phyloP scores from a whole-genome alignment of 2,888 invertebrate genomes.

The Sinhomidia bicolor region DNA sequence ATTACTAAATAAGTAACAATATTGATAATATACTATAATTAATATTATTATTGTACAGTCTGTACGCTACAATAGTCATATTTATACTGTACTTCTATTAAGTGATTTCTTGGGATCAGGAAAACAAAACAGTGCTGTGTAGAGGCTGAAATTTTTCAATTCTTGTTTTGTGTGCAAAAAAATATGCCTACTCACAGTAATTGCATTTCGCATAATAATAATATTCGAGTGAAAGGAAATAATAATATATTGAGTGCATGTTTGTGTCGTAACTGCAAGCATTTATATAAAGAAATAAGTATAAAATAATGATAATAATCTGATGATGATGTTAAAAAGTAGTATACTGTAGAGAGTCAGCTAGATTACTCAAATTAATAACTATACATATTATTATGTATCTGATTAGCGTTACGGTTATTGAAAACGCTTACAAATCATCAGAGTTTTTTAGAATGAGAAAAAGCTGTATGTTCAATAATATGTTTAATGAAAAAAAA shows the following conservation, averaged over 20 bases:
- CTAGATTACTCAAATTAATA: not conserved
- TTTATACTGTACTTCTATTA: constrained; percentile 36
- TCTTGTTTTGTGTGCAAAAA: constrained; percentile 10
- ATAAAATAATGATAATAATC: no score
- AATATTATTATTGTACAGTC: no score
- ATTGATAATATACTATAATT: not conserved
- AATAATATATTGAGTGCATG: not conserved
- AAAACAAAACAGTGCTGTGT: constrained; percentile 71
- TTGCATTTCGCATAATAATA: not conserved
- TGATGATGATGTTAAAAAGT: no score
- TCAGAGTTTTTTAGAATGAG: constrained; percentile 61
- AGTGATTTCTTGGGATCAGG: constrained; percentile 73
- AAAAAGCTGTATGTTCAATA: constrained; percentile 41
- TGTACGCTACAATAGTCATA: not conserved
- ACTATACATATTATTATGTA: constrained; percentile 43
- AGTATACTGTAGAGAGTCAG: no score
- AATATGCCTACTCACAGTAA: constrained; percentile 6
- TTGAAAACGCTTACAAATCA: constrained; percentile 71
- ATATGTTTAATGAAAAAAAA: constrained; percentile 20
- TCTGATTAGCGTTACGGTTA: constrained; percentile 58
- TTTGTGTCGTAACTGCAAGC: constrained; percentile 16
- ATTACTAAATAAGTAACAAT: not conserved
- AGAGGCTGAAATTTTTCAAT: constrained; percentile 58
- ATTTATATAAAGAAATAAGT: not conserved
- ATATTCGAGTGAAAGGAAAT: not conserved